Conservation (phyloP, 2,113 vertebrate species). For the Vulpes lagopus region DNA sequence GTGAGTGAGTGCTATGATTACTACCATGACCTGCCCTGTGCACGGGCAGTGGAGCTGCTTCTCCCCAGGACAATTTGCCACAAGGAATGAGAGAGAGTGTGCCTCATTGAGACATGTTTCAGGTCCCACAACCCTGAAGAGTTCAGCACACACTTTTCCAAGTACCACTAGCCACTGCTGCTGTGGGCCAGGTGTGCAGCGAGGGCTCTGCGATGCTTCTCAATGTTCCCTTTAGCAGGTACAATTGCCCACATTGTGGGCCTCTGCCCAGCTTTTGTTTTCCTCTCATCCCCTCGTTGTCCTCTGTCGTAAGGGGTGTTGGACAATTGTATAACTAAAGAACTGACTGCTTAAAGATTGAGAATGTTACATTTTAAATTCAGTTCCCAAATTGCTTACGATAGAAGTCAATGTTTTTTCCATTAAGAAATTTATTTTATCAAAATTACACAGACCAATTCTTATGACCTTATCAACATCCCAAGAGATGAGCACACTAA, state of each 20-base stretch:
- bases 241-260: not conserved
- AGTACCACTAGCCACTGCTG: not conserved
- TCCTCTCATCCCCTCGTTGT: not conserved
- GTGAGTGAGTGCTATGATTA: slow-evolving; percentile 18
- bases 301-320: not conserved
- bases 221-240: not conserved
- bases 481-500: not conserved
- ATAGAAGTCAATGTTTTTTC: slow-evolving; percentile 18
- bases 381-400: slow-evolving; percentile 6
- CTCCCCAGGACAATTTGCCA: not conserved
- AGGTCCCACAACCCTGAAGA: not conserved
- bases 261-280: not conserved
- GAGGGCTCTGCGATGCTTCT: too few relatives aligned
- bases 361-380: slow-evolving; percentile 47
- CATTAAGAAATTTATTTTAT: slow-evolving; percentile 21
- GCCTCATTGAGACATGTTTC: not conserved
- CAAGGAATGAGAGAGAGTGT: not conserved
- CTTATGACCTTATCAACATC: not conserved
- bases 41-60: not conserved
- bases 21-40: not conserved
- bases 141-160: not conserved
- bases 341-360: slow-evolving; percentile 1
- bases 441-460: not conserved
- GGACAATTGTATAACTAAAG: not conserved
- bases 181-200: not conserved